Conservation (phyloP, 92 coral and sea anemone genomes). For the Ricordea florida region DNA sequence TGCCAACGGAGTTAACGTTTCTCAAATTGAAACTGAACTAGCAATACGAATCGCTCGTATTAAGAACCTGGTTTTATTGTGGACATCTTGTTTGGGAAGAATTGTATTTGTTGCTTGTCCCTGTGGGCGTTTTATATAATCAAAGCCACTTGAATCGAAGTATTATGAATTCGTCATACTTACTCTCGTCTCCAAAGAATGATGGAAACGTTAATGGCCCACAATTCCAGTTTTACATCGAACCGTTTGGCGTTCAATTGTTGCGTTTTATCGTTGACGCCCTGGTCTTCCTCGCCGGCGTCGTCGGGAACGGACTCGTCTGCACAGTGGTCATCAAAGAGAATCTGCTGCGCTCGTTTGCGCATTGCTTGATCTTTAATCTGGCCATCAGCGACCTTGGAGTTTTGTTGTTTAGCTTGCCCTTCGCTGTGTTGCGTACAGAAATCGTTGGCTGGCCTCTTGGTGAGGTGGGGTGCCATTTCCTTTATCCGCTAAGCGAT, state of each 20-base stretch:
- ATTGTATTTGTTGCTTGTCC: no score
- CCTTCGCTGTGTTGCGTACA: slow-evolving; percentile 76
- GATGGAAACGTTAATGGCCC: background rate
- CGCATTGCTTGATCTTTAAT: slow-evolving; percentile 74
- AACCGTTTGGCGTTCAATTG: slow-evolving; percentile 62
- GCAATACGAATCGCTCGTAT: no score
- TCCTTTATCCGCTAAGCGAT: slow-evolving; percentile 81
- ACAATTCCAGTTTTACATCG: slow-evolving; percentile 53
- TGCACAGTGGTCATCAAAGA: slow-evolving; percentile 77
- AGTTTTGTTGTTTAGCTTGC: slow-evolving; percentile 67
- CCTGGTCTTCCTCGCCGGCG: slow-evolving; percentile 67
- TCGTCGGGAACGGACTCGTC: slow-evolving; percentile 76
- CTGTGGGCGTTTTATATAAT: no score
- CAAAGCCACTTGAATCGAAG: no score
- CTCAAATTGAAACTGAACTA: no score
- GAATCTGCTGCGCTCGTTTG: slow-evolving; percentile 61
- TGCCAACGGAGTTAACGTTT: background rate
- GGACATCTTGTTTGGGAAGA: no score
- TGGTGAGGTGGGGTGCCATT: slow-evolving; percentile 81
- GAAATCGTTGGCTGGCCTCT: slow-evolving; percentile 82
- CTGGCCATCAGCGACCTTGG: slow-evolving; percentile 85
- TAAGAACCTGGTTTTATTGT: no score
- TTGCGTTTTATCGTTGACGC: slow-evolving; percentile 61
- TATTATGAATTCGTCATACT: no score
- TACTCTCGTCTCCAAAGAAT: background rate